Evolutionary conservation across 2,797 vertebrate species (phyloP), one percentile per base, ranked within the genome.

Genomic region (Crotalus adamanteus): DNA sequence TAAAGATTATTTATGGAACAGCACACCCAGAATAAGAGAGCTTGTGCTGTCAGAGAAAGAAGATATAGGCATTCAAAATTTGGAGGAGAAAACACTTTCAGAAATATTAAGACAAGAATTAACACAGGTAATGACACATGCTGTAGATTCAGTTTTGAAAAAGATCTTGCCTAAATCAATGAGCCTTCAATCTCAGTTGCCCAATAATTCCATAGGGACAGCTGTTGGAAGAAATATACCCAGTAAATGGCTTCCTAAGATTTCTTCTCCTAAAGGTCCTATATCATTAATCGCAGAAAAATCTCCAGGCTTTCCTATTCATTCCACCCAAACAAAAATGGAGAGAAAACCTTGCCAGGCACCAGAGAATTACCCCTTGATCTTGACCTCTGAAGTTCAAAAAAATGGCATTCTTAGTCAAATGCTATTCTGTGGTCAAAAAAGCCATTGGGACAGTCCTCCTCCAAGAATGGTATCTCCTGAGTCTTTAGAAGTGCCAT

Each of bases 101-200:
- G 98, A 98, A 91, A 95, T 97, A 16, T 96, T 99, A 93, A 99
- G 98, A 96, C 97, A 97, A 0, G 99, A 99, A 96, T 96, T 99
- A 93, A 98, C 97, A 6, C 97, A 95, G 51, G 98, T 98, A 8
- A 97, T 98, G 1, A 98, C 97, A 59, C 98, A 97, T 86, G 98
- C 98, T 42, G 98, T 99, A 90, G 98, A 99, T 93, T 97, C 97
- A 0, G 98, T 98, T 90, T 98, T 99, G 95, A 98, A 98, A 94
- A 98, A 97, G 6, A 94, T 98, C 69, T 98, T 98, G 11, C 90
- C 96, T 0, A 95, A 97, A 57, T 97, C 97, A 3, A 94, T 96
- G 18, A 95, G 96, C 55, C 94, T 95, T 90, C 97, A 97, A 87
- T 95, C 97, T 55, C 98, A 97, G 95, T 95, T 96, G 92, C 95